These are phyloP conservation scores for Hippocampus mohnikei DNA, from an alignment of 2,113 vertebrate genomes.

Conservation along the genomic window DNA sequence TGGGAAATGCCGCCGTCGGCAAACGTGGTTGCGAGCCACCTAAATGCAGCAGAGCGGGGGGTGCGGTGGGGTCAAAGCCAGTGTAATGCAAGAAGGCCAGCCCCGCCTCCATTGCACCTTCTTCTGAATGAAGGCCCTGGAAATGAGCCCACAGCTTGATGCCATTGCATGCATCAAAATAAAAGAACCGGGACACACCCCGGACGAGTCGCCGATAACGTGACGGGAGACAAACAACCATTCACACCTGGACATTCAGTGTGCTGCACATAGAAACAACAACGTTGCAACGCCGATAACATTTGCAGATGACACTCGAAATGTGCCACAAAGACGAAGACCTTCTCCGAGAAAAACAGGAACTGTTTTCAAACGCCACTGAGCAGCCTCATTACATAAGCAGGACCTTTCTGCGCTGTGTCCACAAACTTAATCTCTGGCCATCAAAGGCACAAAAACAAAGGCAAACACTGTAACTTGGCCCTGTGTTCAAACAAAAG, in stretches of 20 bases:
- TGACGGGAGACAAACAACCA: not conserved
- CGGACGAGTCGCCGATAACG: not conserved
- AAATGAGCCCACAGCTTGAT: conserved; percentile 7
- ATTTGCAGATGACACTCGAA: no score
- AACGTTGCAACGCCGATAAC: no score
- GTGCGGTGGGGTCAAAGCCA: conserved; percentile 3
- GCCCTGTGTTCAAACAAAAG: conserved; percentile 13
- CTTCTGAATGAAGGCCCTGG: conserved; percentile 5
- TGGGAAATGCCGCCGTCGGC: conserved; percentile 20
- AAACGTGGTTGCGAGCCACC: conserved; percentile 22
- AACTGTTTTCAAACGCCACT: conserved; percentile 33
- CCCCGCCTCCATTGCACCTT: conserved; percentile 14
- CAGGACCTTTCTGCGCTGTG: conserved; percentile 17
- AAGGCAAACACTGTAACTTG: conserved; percentile 35
- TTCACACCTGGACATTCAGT: not conserved
- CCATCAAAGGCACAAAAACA: conserved; percentile 25
- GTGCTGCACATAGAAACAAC: no score
- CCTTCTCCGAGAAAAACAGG: conserved; percentile 2
- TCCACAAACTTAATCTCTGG: conserved; percentile 46
- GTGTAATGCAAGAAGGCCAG: conserved; percentile 15
- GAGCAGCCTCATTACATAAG: conserved; percentile 19
- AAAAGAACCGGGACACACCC: not conserved
- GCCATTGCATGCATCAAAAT: not conserved
- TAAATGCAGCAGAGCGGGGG: conserved; percentile 14
- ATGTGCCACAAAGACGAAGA: conserved; percentile 9